Evolutionary conservation across 2,797 vertebrate genomes (phyloP).

Genomic region (Hoplostethus atlanticus): DNA sequence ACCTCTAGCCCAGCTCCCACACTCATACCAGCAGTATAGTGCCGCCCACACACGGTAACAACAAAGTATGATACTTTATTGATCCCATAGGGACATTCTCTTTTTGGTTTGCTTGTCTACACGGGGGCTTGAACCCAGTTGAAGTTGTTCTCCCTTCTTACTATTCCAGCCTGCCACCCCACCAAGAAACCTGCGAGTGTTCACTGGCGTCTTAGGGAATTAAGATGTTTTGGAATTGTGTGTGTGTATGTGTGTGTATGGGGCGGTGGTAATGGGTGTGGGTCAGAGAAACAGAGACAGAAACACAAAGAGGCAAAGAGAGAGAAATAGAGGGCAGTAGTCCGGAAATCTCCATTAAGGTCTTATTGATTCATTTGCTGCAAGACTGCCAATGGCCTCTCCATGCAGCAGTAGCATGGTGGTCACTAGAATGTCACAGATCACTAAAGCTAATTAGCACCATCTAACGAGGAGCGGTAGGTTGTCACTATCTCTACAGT

Average conservation of each 20-base stretch:
- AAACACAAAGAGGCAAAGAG: background rate
- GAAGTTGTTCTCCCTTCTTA: too few relatives aligned
- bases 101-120: background rate
- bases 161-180: too few relatives aligned
- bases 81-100: constrained; percentile 20
- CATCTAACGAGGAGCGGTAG: constrained; percentile 41
- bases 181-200: too few relatives aligned
- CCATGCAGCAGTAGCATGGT: constrained; percentile 29
- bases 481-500: constrained; percentile 40
- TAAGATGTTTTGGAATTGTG: too few relatives aligned
- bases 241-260: background rate
- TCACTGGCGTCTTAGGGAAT: too few relatives aligned
- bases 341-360: constrained; percentile 23
- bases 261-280: background rate
- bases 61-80: constrained; percentile 39
- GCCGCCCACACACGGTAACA: constrained; percentile 44
- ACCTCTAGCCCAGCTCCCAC: constrained; percentile 57
- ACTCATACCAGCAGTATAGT: constrained; percentile 45
- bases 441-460: constrained; percentile 51
- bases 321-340: constrained; percentile 29
- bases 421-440: constrained; percentile 61
- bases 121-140: too few relatives aligned
- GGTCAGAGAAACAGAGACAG: constrained; percentile 5
- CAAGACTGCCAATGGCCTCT: constrained; percentile 49
- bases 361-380: constrained; percentile 60